These are phyloP conservation scores for Cheilosia grossa DNA, from an alignment of 2,888 invertebrate genomes.

Conservation along the genomic window DNA sequence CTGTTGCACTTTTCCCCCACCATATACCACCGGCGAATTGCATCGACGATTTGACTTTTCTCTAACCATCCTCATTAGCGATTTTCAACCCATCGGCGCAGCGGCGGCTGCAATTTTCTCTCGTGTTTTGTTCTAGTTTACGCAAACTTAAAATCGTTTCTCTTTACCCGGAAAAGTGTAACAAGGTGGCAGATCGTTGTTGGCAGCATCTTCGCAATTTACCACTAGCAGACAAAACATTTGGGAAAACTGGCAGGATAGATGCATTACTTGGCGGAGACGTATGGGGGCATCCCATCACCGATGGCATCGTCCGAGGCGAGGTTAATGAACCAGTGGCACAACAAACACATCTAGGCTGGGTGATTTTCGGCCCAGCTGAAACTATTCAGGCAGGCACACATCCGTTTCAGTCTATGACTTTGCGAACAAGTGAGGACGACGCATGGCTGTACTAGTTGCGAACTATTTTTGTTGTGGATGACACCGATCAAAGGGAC, in stretches of 20 bases:
- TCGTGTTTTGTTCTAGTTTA: too few relatives aligned
- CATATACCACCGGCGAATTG: too few relatives aligned
- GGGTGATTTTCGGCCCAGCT: slow-evolving; percentile 38
- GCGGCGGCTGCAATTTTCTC: too few relatives aligned
- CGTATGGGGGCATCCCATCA: slow-evolving; percentile 4
- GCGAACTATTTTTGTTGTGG: slow-evolving; percentile 1
- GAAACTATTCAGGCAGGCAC: not conserved
- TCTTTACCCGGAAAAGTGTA: too few relatives aligned
- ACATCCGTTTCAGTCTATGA: not conserved
- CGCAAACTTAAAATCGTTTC: too few relatives aligned
- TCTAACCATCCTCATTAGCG: too few relatives aligned
- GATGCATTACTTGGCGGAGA: slow-evolving; percentile 1
- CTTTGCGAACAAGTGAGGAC: not conserved
- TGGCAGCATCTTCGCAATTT: slow-evolving; percentile 66
- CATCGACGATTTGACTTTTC: too few relatives aligned
- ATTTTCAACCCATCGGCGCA: too few relatives aligned
- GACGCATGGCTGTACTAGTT: not conserved
- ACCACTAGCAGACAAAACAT: slow-evolving; percentile 67
- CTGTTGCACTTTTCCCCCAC: too few relatives aligned
- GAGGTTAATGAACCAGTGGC: slow-evolving; percentile 16
- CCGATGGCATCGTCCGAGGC: not conserved
- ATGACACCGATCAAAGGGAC: not conserved
- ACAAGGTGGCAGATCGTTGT: slow-evolving; percentile 69
- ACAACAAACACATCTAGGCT: slow-evolving; percentile 23
- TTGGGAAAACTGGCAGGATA: slow-evolving; percentile 70